Base-by-base conservation (phyloP, 2,888 invertebrate species). In the Acanthosepion esculentum region DNA sequence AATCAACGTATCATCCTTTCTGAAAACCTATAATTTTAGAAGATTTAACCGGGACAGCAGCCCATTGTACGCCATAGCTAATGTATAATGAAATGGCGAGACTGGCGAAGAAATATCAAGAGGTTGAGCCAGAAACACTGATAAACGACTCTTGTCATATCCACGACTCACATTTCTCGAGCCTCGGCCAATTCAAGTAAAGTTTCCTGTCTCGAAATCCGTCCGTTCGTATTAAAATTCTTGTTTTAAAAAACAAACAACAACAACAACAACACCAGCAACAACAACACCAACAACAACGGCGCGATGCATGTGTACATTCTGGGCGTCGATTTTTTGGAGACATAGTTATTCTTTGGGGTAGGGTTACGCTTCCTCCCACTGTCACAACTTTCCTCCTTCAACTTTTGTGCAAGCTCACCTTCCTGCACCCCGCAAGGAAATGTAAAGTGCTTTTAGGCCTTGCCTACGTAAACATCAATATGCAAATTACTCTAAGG, bases 21-120 rank as follows among this genome's bases (percentile, higher is more conserved):
- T 78, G 78, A 78, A 78, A 78, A 78, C 78, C 78, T 78, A 78
- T 78, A 78, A 78, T 78, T 78, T 78, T n/a, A 78, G n/a, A n/a
- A 78, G 78, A 78, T 78, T 78, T 78, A 78, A 78, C n/a, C n/a
- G 15, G 15, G 78, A 33, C 78, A 78, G 78, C 4, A 15, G 78
- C 78, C 78, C n/a, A 78, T 78, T 78, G 78, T 78, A 15, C n/a
- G 78, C 78, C 78, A 78, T 78, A 78, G 78, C 78, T 78, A 15
- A 33, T 15, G 78, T 78, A 78, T 78, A 78, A 78, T 78, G n/a
- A 78, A 78, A 33, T 33, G 78, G 78, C 78, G 33, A 78, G 78
- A 78, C 78, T 78, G 78, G 78, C 78, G n/a, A n/a, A 33, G 26
- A n/a, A 10, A 78, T 78, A 12, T 33, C 33, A 33, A 78, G 15